A percentile compares a stretch with the other conserved stretches of the same genome.
These are phyloP conservation scores for Pristis pectinata DNA, from an alignment of 2,797 vertebrate genomes.

Conservation along the genomic window DNA sequence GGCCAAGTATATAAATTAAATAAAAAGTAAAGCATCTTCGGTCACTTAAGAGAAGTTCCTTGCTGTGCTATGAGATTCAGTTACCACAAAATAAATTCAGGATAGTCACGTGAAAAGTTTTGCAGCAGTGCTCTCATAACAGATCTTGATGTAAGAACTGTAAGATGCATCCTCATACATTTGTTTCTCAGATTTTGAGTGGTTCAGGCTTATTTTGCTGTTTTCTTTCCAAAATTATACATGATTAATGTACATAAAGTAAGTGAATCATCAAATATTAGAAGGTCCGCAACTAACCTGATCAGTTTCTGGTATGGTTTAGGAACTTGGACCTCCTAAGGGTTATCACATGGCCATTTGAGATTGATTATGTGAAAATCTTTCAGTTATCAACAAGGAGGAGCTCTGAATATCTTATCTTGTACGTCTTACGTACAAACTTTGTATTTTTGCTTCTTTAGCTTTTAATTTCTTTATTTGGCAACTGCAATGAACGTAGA, in stretches of 20 bases:
- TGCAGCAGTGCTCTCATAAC: background rate
- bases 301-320: too few relatives aligned
- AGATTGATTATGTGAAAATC: background rate
- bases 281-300: background rate
- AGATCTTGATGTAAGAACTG: background rate
- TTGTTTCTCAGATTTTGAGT: background rate
- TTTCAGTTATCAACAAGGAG: background rate
- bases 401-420: background rate
- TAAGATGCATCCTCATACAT: background rate
- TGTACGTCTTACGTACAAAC: background rate
- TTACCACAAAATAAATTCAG: slow-evolving; percentile 4
- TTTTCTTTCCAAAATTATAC: background rate
- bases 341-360: background rate
- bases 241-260: background rate
- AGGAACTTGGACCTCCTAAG: background rate
- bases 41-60: background rate
- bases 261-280: background rate
- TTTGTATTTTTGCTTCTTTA: background rate
- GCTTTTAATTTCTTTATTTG: background rate
- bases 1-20: background rate
- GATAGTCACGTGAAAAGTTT: background rate
- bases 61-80: slow-evolving; percentile 3
- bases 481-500: background rate
- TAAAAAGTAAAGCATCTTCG: background rate
- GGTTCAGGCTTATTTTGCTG: background rate